These are phyloP conservation scores for Zeus faber DNA, from an alignment of 2,113 vertebrate genomes.

Conservation along the genomic window DNA sequence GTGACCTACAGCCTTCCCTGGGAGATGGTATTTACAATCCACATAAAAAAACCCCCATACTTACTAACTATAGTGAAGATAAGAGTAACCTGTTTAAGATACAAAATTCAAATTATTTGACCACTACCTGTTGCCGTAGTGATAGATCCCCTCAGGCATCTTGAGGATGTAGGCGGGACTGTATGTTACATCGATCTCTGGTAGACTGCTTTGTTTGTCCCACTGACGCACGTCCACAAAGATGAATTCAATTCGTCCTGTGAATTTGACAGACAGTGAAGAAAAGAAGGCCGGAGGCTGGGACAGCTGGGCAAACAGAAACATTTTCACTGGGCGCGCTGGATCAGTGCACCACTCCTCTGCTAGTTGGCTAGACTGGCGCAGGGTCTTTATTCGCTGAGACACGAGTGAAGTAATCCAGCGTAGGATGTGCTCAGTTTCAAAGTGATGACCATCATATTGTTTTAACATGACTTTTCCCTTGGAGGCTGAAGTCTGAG, in stretches of 20 bases:
- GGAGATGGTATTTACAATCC: no score
- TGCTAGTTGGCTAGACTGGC: constrained; percentile 76
- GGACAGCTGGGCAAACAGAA: constrained; percentile 88
- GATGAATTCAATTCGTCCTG: constrained; percentile 95
- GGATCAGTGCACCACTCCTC: constrained; percentile 89
- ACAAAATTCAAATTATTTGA: no score
- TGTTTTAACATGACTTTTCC: constrained; percentile 97
- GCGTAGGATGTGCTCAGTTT: constrained; percentile 92
- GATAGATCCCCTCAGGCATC: constrained; percentile 94
- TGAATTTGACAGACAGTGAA: constrained; percentile 94
- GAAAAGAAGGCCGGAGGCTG: constrained; percentile 96
- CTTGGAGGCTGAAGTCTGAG: constrained; percentile 94
- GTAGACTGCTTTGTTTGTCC: constrained; percentile 84
- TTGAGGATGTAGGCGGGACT: constrained; percentile 92
- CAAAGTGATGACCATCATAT: constrained; percentile 81
- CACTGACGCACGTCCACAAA: constrained; percentile 92
- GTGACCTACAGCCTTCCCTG: no score
- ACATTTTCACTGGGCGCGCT: constrained; percentile 88
- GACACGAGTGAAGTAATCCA: constrained; percentile 96
- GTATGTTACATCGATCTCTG: constrained; percentile 84
- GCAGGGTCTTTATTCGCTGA: constrained; percentile 91
- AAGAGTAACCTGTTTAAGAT: no score
- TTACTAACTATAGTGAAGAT: no score
- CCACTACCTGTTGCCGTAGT: constrained; percentile 85
- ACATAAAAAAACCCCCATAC: no score